These are phyloP conservation scores for Chelonus formosanus DNA, from an alignment of 2,888 invertebrate genomes.

Conservation along the genomic window DNA sequence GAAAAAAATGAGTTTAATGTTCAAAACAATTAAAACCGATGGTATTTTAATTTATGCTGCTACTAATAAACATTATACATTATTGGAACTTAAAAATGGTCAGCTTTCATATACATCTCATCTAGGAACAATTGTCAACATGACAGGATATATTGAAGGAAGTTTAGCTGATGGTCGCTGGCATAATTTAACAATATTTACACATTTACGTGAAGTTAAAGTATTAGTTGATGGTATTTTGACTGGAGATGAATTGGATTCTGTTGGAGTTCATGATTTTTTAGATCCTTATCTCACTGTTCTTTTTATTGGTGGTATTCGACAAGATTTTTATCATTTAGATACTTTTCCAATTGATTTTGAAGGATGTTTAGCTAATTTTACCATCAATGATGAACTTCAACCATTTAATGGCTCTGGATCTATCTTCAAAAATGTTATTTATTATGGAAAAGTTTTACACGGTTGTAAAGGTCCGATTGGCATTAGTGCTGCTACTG, in stretches of 20 bases:
- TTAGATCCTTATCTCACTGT: conserved; percentile 88
- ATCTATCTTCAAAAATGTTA: conserved; percentile 77
- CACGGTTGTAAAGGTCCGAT: conserved; percentile 80
- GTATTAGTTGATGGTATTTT: conserved; percentile 76
- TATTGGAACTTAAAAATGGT: conserved; percentile 80
- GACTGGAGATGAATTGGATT: conserved; percentile 86
- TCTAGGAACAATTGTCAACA: conserved; percentile 81
- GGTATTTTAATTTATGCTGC: conserved; percentile 88
- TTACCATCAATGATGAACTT: conserved; percentile 87
- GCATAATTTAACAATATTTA: conserved; percentile 85
- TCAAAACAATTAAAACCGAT: conserved; percentile 80
- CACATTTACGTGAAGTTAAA: conserved; percentile 76
- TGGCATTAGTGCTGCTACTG: conserved; percentile 78
- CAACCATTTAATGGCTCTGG: conserved; percentile 91
- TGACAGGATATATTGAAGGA: conserved; percentile 75
- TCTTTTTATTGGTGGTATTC: conserved; percentile 82
- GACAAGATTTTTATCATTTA: conserved; percentile 70
- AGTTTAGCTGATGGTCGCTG: conserved; percentile 83
- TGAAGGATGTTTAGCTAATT: conserved; percentile 89
- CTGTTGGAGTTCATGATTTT: conserved; percentile 89
- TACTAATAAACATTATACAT: conserved; percentile 86
- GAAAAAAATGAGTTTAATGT: conserved; percentile 81
- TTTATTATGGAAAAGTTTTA: conserved; percentile 77
- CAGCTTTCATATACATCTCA: conserved; percentile 83
- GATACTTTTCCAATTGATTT: conserved; percentile 72